Percentiles rank a stretch among this genome's conserved stretches.
phyloP scores from a whole-genome alignment of 2,113 vertebrate genomes.

The Desmodus rotundus region DNA sequence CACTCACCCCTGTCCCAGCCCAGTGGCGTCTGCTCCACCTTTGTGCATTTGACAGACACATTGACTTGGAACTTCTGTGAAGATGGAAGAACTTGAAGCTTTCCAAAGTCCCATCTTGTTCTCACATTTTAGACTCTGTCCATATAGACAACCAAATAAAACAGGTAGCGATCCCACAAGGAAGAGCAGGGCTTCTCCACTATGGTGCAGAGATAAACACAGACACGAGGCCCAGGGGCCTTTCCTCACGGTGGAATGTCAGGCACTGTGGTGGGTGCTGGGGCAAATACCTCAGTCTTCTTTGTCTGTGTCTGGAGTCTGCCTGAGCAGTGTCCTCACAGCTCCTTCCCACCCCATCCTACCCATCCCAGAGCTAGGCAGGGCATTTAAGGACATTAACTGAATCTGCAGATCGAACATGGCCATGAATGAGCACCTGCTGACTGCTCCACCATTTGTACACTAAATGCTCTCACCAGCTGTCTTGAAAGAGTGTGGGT shows the following conservation, averaged over 20 bases:
- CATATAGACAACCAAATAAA: neutral
- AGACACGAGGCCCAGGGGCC: neutral
- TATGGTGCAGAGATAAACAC: neutral
- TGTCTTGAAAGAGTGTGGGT: neutral
- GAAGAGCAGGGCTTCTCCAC: neutral
- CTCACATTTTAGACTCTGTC: neutral
- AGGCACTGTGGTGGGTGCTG: neutral
- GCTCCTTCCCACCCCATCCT: neutral
- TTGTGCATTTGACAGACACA: neutral
- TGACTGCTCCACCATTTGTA: neutral
- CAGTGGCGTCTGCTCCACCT: neutral
- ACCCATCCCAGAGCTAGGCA: neutral
- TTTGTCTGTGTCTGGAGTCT: neutral
- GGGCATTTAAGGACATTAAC: neutral
- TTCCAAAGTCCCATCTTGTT: neutral
- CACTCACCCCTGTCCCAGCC: neutral
- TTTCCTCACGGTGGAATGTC: neutral
- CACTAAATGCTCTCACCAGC: neutral
- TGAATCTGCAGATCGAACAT: neutral
- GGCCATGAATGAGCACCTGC: neutral
- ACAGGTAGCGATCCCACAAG: neutral
- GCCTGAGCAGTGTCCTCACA: neutral
- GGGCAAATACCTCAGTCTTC: neutral
- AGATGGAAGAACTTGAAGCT: neutral
- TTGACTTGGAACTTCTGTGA: neutral